Base-by-base conservation (phyloP, 2,888 invertebrate genomes). In the Camponotus fellah region DNA sequence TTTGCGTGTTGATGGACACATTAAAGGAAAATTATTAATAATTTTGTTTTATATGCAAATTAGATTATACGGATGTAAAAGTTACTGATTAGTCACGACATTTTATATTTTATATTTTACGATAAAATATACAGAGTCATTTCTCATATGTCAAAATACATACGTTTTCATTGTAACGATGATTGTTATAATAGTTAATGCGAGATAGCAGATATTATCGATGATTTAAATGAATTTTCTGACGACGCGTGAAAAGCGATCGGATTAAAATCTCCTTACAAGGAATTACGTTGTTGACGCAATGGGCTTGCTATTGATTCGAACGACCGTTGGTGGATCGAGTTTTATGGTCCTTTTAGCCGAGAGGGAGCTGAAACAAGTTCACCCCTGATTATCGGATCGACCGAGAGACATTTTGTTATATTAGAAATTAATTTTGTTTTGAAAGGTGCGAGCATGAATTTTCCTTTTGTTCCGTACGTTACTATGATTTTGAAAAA, bases 361-460 rank as follows among this genome's bases (percentile, higher is more conserved):
- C 17, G 26, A 58, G 56, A 60, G 40, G 56, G 65, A 83, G 64
- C 58, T 68, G 72, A 87, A 85, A 68, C 82, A 66, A 75, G 60
- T 80, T 71, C 43, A 37, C 26, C 46, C 72, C 37, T 72, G 60
- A 80, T 80, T 80, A 71, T 79, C 79, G 71, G 72, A 80, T 80
- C 72, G 34, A 17, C 17, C 46, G 34, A 60, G 68, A 58, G 60
- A 60, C 56, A 43, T 62, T 65, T 53, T 79, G 79, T 81, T 82
- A 71, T 46, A 72, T 79, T 58, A 84, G 79, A 86, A 87, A 87
- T 87, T 87, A 87, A 87, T 87, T 86, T 86, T 53, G 62, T 64
- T 62, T 26, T 46, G 53, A 62, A 46, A 87, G 40, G 37, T 56
- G 21, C 32, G 72, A 69, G 43, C 64, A 68, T n/a, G 82, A 66